Evolutionary conservation across 2,888 invertebrate species (phyloP).

Genomic region (Drosophila subquinaria): DNA sequence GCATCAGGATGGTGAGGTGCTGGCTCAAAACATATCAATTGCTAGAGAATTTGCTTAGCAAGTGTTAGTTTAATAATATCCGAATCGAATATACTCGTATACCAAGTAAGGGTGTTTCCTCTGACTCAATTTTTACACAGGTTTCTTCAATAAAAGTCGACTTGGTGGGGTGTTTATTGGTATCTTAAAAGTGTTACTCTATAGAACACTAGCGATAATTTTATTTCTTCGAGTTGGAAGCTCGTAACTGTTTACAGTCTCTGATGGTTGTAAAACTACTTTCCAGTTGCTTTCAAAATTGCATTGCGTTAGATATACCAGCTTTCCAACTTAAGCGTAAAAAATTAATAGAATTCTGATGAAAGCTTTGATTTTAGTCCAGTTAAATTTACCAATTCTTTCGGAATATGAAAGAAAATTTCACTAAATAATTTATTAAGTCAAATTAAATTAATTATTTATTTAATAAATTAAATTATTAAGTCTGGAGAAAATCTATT

Average conservation of each 20-base stretch:
- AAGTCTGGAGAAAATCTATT: too few relatives aligned
- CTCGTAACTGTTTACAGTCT: background rate
- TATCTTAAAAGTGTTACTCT: background rate
- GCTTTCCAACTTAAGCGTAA: too few relatives aligned
- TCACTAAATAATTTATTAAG: too few relatives aligned
- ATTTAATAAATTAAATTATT: too few relatives aligned
- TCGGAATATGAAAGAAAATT: too few relatives aligned
- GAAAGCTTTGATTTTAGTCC: too few relatives aligned
- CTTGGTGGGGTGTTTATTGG: background rate
- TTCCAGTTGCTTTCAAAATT: background rate
- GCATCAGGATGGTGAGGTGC: too few relatives aligned
- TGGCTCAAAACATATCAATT: conserved; percentile 6
- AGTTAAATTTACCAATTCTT: too few relatives aligned
- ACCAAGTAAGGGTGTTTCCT: background rate
- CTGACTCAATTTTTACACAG: background rate
- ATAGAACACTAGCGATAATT: background rate
- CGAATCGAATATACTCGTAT: background rate
- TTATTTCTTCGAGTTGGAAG: background rate
- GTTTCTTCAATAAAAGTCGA: background rate
- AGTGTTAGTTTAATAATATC: conserved; percentile 20
- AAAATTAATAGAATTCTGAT: too few relatives aligned
- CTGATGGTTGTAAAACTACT: background rate
- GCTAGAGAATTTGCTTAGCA: conserved; percentile 12
- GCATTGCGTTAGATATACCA: background rate
- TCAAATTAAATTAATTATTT: too few relatives aligned